A percentile compares a stretch with the other conserved stretches of the same genome.
phyloP scores from a whole-genome alignment of 1,140 invertebrate species.

The Uloborus diversus region DNA sequence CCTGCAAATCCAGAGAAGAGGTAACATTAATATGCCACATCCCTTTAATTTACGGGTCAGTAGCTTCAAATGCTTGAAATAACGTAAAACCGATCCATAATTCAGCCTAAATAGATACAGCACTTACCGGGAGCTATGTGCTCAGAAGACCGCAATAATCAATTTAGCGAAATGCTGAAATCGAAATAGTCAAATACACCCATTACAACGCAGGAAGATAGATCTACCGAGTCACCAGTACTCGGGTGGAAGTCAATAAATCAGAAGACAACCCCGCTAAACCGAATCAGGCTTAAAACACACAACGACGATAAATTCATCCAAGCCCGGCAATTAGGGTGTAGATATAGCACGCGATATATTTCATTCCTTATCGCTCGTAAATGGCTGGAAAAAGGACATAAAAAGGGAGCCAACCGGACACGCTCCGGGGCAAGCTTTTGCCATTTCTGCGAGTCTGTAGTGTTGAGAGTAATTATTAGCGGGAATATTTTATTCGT shows the following conservation, averaged over 20 bases:
- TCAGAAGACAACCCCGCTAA: slow-evolving; percentile 17
- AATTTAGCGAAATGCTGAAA: background rate
- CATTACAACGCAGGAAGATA: background rate
- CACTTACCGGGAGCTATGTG: no score
- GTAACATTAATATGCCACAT: no score
- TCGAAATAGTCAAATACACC: slow-evolving; percentile 15
- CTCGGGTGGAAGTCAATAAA: slow-evolving; percentile 11
- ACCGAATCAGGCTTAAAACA: slow-evolving; percentile 19
- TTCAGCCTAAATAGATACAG: no score
- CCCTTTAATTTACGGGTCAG: no score
- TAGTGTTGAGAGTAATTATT: slow-evolving; percentile 5
- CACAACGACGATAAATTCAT: slow-evolving; percentile 32
- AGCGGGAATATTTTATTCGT: slow-evolving; percentile 2
- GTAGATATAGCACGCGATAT: slow-evolving; percentile 16
- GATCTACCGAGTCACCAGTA: background rate
- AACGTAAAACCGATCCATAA: no score
- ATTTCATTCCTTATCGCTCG: slow-evolving; percentile 38
- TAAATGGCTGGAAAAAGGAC: background rate
- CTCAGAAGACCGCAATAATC: no score
- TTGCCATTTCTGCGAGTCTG: background rate
- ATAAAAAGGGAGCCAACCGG: slow-evolving; percentile 10
- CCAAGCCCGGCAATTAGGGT: slow-evolving; percentile 13
- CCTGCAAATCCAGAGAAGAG: no score
- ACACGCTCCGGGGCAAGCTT: background rate
- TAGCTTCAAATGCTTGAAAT: no score